Evolutionary conservation across 1,140 invertebrate species (phyloP), one percentile per base, ranked within the genome.

Genomic region (Dendrolimus punctatus): DNA sequence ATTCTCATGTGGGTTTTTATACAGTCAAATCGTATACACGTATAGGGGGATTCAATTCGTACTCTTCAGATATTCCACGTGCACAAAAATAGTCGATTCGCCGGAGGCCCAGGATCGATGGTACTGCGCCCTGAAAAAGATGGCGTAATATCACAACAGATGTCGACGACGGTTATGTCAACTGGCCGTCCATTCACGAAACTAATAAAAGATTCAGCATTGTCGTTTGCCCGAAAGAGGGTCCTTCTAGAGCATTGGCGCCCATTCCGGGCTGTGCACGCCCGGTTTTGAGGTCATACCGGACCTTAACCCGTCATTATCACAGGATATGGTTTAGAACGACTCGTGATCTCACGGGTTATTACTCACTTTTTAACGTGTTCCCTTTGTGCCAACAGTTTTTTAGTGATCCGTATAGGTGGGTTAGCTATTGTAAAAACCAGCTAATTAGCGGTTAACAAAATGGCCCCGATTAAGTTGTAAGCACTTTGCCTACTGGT

Each of bases 121-220:
- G 63, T 69, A 75, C 62, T 60, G 61, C 64, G 61, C 64, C 57
- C 67, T 71, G 57, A 68, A 60, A 70, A 73, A 72, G 71, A 81
- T 75, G 69, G 81, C 66, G 76, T 76, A 80, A 83, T 85, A 85
- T 81, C 72, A 80, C 77, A 82, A 81, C 81, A 85, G 78, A 81
- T 85, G 81, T 77, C 73, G 68, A 63, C 68, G 78, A 83, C 78
- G 80, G 76, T 85, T 85, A 85, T 79, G 80, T 83, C 78, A 80
- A 80, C 74, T 76, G 72, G 71, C 67, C 78, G 66, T 75, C 75
- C 76, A 80, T 82, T 83, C 81, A 77, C 76, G 55, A 75, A 81
- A 78, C 78, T 85, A 85, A 85, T 85, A 85, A 85, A 81, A 83
- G 78, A 83, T 81, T 83, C 81, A 85, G 78, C 71, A 79, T 73